Conservation (phyloP, 2,113 vertebrate species). For the Lasiurus cinereus region DNA sequence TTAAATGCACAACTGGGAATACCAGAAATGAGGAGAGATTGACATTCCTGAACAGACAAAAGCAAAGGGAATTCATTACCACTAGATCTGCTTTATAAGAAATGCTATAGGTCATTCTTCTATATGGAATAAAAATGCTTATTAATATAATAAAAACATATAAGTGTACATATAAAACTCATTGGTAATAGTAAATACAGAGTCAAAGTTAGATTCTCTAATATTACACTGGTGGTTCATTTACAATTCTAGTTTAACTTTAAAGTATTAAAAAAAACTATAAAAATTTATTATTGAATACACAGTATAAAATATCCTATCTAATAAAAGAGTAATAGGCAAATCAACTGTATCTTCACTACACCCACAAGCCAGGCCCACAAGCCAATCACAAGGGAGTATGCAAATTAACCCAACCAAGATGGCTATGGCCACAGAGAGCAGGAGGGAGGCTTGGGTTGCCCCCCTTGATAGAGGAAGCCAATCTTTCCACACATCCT, state of each 20-base stretch:
- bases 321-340: too few species aligned
- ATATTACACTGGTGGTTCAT: background rate
- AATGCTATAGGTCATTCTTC: background rate
- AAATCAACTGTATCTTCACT: too few species aligned
- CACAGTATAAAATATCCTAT: background rate
- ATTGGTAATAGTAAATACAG: background rate
- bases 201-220: background rate
- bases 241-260: background rate
- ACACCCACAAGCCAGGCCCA: too few species aligned
- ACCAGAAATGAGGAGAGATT: slow-evolving; percentile 12
- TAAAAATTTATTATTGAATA: background rate
- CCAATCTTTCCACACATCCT: too few species aligned
- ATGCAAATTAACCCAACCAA: too few species aligned
- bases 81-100: background rate
- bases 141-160: background rate
- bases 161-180: background rate
- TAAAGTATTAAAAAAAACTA: slow-evolving; percentile 22
- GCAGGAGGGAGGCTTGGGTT: too few species aligned
- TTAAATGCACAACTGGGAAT: background rate
- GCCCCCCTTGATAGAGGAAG: too few species aligned
- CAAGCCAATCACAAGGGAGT: too few species aligned
- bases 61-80: background rate
- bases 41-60: background rate
- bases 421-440: too few species aligned
- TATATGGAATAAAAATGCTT: background rate